Evolutionary conservation across 2,888 invertebrate genomes (phyloP), one percentile per base, ranked within the genome.

Genomic region (Drosophila neoperkinsi): DNA sequence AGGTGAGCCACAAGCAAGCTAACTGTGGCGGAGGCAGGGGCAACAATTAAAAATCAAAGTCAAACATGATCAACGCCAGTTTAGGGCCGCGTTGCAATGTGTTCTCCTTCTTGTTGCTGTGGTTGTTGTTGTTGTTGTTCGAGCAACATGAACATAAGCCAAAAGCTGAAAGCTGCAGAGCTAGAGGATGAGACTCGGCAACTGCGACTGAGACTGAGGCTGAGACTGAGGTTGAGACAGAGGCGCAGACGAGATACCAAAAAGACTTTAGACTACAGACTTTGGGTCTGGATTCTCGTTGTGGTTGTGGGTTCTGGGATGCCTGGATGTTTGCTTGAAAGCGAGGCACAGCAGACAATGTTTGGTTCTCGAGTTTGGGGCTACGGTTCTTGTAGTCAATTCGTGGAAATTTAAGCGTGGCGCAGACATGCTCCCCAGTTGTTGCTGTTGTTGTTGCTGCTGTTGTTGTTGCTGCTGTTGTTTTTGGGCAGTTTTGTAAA

Each of bases 1-100:
- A 91, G 88, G 91, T 91, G 91, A 91, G 86, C 78, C 59, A 58
- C 69, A 58, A 58, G 13, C 46, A 53, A n/a, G 60, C 41, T 59
- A 56, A 46, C 74, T 62, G 31, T 46, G 31, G 63, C 30, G 36
- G 50, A 56, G 63, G 66, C 76, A 76, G 72, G 66, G 82, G 90
- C 91, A 92, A 92, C 92, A 92, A 92, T 92, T 92, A 92, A 92
- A 92, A 92, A 92, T 92, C 92, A 92, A 92, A 92, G 92, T 92
- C 91, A 91, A 92, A 92, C 92, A 92, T 92, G 92, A 92, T 92
- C 92, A 91, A 91, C 90, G 90, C 89, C 91, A 88, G 91, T 90
- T 90, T 85, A 88, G 90, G 88, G 82, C 77, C 80, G 79, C 75
- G 74, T 84, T 81, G 80, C 80, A 82, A 81, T 82, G 77, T 80